A percentile compares a stretch with the other conserved stretches of the same genome.
Conservation (phyloP, 1,140 invertebrate genomes). For the Rhynchophorus ferrugineus region DNA sequence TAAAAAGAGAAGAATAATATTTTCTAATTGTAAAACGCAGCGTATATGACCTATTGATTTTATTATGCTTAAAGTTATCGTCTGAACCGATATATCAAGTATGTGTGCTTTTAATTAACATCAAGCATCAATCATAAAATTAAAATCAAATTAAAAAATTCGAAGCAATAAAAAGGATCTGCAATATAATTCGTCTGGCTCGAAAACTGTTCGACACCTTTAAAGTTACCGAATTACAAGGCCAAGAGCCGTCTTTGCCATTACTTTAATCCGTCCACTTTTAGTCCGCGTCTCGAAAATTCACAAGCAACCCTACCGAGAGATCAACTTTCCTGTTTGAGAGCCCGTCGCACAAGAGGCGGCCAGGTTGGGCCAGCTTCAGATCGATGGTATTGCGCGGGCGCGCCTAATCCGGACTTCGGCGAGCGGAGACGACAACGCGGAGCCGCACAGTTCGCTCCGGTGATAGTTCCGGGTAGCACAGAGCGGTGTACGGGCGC, state of each 20-base stretch:
- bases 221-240: background rate
- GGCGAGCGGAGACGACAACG: slow-evolving; percentile 13
- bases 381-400: slow-evolving; percentile 18
- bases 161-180: background rate
- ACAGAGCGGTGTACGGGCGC: background rate
- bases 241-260: background rate
- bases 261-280: background rate
- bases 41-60: too few relatives aligned
- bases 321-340: slow-evolving; percentile 5
- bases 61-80: too few relatives aligned
- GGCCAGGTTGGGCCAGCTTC: slow-evolving; percentile 16
- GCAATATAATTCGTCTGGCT: too few relatives aligned
- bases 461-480: slow-evolving; percentile 13
- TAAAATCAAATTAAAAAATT: too few relatives aligned
- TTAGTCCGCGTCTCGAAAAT: background rate
- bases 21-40: too few relatives aligned
- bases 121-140: too few relatives aligned
- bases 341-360: slow-evolving; percentile 1
- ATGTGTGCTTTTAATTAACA: too few relatives aligned
- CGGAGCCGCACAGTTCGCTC: slow-evolving; percentile 19
- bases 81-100: too few relatives aligned
- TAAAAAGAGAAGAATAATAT: too few relatives aligned
- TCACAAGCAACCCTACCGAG: background rate
- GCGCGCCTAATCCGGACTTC: slow-evolving; percentile 10
- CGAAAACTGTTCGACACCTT: background rate